Percentiles rank a stretch among this genome's conserved stretches.
Conservation (phyloP, 2,797 vertebrate species). For the Argyrosomus regius region DNA sequence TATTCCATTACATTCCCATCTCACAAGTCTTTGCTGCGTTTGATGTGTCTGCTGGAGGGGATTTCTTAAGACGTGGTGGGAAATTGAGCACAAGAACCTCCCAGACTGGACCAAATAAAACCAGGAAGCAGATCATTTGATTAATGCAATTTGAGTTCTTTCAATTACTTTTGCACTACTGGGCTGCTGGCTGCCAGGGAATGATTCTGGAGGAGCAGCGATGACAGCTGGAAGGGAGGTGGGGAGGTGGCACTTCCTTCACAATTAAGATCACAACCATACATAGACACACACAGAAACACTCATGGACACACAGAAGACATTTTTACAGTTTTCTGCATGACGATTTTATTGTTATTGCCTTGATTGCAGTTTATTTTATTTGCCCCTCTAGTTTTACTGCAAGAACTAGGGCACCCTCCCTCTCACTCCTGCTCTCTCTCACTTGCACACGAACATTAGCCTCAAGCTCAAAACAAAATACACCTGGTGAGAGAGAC, state of each 20-base stretch:
- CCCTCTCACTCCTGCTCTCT: slow-evolving; percentile 31
- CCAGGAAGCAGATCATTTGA: slow-evolving; percentile 60
- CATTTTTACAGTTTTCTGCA: slow-evolving; percentile 40
- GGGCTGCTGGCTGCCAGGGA: slow-evolving; percentile 37
- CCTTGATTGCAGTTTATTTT: slow-evolving; percentile 74
- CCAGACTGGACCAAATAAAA: slow-evolving; percentile 56
- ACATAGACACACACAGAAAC: slow-evolving; percentile 11
- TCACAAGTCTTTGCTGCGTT: slow-evolving; percentile 51
- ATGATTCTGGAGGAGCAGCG: slow-evolving; percentile 29
- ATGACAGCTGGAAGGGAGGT: slow-evolving; percentile 52
- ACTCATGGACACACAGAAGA: neutral
- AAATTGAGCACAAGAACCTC: slow-evolving; percentile 56
- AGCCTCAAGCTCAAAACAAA: slow-evolving; percentile 75
- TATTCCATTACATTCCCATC: slow-evolving; percentile 51
- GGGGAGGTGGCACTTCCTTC: slow-evolving; percentile 29
- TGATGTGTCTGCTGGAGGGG: slow-evolving; percentile 66
- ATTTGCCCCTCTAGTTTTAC: slow-evolving; percentile 67
- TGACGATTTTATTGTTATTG: slow-evolving; percentile 67
- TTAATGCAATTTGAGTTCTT: slow-evolving; percentile 59
- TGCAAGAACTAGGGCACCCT: slow-evolving; percentile 74
- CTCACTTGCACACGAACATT: slow-evolving; percentile 60
- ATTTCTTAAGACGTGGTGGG: slow-evolving; percentile 49
- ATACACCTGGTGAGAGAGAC: slow-evolving; percentile 79
- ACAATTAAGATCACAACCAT: neutral
- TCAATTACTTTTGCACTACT: slow-evolving; percentile 58